Evolutionary conservation across 2,113 vertebrate species (phyloP).

Genomic region (Arenaria interpres): DNA sequence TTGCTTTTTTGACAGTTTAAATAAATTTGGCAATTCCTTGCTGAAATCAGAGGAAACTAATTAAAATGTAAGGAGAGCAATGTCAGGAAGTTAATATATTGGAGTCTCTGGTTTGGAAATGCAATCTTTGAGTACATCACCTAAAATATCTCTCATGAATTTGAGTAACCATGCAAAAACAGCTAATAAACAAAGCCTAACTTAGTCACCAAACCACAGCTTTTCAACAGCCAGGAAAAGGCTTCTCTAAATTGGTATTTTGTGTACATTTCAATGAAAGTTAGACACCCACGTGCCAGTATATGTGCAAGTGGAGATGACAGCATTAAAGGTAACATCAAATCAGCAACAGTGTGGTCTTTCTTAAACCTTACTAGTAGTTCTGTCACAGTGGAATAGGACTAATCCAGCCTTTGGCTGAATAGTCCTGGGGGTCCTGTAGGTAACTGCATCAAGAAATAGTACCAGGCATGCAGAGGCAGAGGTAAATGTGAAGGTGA

Average conservation of each 20-base stretch:
- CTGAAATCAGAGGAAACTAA: not conserved
- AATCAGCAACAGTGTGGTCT: not conserved
- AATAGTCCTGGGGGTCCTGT: not conserved
- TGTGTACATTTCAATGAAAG: conserved; percentile 1
- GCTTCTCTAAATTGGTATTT: conserved; percentile 1
- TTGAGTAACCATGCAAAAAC: not conserved
- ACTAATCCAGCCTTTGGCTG: not conserved
- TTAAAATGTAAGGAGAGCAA: conserved; percentile 28
- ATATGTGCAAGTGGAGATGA: not conserved
- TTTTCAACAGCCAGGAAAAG: conserved; percentile 5
- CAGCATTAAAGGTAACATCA: not conserved
- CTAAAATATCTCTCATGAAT: conserved; percentile 23
- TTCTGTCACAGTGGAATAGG: not conserved
- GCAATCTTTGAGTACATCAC: not conserved
- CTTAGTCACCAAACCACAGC: conserved; percentile 28
- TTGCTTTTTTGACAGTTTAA: not conserved
- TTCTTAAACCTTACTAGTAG: not conserved
- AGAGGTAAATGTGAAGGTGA: not conserved
- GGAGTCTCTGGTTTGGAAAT: not conserved
- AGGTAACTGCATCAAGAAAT: not conserved
- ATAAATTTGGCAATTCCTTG: not conserved
- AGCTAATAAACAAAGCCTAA: conserved; percentile 8
- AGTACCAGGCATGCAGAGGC: not conserved
- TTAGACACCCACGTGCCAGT: not conserved
- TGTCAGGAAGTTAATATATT: not conserved